Conservation (phyloP, 2,113 vertebrate species). For the Rissa tridactyla region DNA sequence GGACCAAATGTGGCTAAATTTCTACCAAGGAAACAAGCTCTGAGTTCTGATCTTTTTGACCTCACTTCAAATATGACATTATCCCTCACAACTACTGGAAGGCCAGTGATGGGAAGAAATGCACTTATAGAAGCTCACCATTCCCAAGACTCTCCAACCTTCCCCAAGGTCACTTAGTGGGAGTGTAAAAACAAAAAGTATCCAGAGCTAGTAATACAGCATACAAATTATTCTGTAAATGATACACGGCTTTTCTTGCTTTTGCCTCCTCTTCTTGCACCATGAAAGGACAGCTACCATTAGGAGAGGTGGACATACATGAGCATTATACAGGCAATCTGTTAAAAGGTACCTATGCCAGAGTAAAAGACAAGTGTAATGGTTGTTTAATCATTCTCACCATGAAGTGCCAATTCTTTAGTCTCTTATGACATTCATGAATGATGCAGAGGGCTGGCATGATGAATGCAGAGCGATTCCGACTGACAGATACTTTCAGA, state of each 20-base stretch:
- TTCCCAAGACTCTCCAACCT: background rate
- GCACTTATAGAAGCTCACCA: background rate
- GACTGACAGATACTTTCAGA: constrained; percentile 67
- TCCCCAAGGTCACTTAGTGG: background rate
- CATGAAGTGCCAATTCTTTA: constrained; percentile 74
- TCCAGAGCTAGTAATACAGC: background rate
- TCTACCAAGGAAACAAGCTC: background rate
- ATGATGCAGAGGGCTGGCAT: constrained; percentile 72
- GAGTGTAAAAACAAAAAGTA: background rate
- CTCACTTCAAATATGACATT: background rate
- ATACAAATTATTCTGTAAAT: background rate
- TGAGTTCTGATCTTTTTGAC: background rate
- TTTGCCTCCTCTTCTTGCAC: background rate
- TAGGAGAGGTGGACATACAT: background rate
- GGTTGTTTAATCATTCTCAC: constrained; percentile 73
- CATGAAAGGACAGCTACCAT: background rate
- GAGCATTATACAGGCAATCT: background rate
- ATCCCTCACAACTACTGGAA: background rate
- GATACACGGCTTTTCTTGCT: background rate
- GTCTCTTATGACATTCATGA: constrained; percentile 77
- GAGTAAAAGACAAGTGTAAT: constrained; percentile 63
- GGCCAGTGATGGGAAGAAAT: background rate
- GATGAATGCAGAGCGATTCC: constrained; percentile 75
- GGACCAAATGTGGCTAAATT: background rate
- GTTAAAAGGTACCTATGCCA: constrained; percentile 35